Evolutionary conservation across 2,113 vertebrate genomes (phyloP).

Genomic region (Otolemur garnettii): DNA sequence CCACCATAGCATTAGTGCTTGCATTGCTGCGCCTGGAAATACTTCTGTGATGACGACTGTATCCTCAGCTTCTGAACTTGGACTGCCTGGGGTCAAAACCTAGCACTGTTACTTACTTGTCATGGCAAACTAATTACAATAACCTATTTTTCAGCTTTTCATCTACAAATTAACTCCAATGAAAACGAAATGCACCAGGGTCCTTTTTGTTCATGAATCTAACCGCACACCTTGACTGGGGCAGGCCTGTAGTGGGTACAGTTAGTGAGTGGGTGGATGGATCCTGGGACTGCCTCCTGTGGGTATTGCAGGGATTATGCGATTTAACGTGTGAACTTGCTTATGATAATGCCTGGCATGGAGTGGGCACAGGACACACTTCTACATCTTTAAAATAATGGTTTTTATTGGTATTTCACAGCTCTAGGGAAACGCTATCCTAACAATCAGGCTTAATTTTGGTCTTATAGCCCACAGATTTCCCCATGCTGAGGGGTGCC

Average conservation of each 20-base stretch:
- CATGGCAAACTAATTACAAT: not conserved
- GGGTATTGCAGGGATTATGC: too few relatives aligned
- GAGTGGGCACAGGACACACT: not conserved
- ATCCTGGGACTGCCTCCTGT: not conserved
- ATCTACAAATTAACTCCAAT: constrained; percentile 2
- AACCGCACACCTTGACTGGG: not conserved
- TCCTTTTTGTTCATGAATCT: not conserved
- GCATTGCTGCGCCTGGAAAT: not conserved
- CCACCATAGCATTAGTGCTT: not conserved
- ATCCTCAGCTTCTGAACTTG: not conserved
- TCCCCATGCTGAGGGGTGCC: not conserved
- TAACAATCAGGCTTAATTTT: not conserved
- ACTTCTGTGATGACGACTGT: not conserved
- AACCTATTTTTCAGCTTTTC: not conserved
- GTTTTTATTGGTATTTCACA: not conserved
- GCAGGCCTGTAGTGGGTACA: not conserved
- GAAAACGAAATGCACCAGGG: not conserved
- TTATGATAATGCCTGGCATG: not conserved
- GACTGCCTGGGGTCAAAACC: not conserved
- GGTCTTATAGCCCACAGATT: not conserved
- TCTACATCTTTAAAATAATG: not conserved
- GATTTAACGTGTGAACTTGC: not conserved
- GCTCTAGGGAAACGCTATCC: not conserved
- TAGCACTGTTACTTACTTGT: not conserved
- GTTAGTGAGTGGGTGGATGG: not conserved